Evolutionary conservation across 2,888 invertebrate species (phyloP).

Genomic region (Cephus pulcher): DNA sequence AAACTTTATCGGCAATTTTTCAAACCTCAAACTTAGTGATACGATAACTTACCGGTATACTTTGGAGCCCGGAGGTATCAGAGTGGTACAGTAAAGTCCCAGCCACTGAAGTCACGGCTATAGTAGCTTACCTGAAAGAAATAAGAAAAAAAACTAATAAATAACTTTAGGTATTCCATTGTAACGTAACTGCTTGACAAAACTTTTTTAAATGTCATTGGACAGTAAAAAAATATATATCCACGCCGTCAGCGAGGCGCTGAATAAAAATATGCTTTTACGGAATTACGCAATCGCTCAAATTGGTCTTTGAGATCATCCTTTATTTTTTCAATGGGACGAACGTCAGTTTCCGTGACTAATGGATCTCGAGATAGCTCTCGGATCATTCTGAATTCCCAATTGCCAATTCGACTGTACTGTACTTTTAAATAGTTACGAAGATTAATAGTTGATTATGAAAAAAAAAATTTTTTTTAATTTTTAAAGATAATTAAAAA

Average conservation of each 20-base stretch:
- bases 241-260: not conserved
- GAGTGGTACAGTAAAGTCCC: not conserved
- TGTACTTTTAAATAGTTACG: too few species aligned
- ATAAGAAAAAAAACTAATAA: constrained; percentile 21
- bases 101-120: not conserved
- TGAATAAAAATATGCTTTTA: not conserved
- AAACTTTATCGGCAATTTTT: not conserved
- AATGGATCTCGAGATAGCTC: not conserved
- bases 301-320: not conserved
- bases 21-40: constrained; percentile 14
- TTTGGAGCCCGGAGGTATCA: constrained; percentile 11
- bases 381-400: too few species aligned
- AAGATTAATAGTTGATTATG: not conserved
- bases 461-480: not conserved
- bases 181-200: not conserved
- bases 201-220: not conserved
- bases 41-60: constrained; percentile 19
- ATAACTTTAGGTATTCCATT: not conserved
- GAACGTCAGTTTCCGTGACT: not conserved
- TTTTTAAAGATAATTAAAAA: not conserved
- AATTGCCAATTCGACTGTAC: too few species aligned
- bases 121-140: constrained; percentile 47
- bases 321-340: not conserved
- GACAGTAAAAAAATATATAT: not conserved
- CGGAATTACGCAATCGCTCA: not conserved